Conservation (phyloP, 2,888 invertebrate species). For the Xylota sylvarum region DNA sequence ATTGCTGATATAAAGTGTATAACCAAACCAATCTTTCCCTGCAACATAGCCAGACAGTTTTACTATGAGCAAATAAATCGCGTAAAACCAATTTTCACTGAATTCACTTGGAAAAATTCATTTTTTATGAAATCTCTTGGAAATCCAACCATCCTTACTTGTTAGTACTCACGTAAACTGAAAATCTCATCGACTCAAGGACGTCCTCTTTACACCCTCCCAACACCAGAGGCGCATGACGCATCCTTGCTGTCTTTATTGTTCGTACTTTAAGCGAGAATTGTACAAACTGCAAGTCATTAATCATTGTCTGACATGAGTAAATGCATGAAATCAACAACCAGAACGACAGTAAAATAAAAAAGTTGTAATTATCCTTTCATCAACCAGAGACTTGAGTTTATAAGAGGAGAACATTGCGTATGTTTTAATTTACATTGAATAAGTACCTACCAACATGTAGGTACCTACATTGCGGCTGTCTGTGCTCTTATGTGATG, state of each 20-base stretch:
- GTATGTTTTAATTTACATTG: not conserved
- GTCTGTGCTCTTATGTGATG: not conserved
- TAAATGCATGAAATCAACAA: not conserved
- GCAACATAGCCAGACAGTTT: not conserved
- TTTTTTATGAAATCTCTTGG: slow-evolving; percentile 5
- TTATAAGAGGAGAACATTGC: not conserved
- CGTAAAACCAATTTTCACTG: not conserved
- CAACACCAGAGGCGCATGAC: not conserved
- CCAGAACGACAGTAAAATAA: not conserved
- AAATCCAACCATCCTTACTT: slow-evolving; percentile 81
- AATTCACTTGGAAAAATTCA: not conserved
- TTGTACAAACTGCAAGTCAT: slow-evolving; percentile 13
- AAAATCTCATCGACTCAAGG: slow-evolving; percentile 1
- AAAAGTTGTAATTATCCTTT: slow-evolving; percentile 1
- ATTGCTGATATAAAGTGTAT: too few relatives aligned
- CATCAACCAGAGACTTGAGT: not conserved
- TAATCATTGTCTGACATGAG: not conserved
- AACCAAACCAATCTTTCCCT: too few relatives aligned
- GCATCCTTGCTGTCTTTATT: not conserved
- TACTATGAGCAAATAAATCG: not conserved
- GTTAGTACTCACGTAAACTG: not conserved
- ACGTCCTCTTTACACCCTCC: not conserved
- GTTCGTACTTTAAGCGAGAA: not conserved
- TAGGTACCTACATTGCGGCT: not conserved
- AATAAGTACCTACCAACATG: too few relatives aligned